Evolutionary conservation across 1,140 invertebrate species (phyloP).

Genomic region (Pseudachorutes palmiensis): DNA sequence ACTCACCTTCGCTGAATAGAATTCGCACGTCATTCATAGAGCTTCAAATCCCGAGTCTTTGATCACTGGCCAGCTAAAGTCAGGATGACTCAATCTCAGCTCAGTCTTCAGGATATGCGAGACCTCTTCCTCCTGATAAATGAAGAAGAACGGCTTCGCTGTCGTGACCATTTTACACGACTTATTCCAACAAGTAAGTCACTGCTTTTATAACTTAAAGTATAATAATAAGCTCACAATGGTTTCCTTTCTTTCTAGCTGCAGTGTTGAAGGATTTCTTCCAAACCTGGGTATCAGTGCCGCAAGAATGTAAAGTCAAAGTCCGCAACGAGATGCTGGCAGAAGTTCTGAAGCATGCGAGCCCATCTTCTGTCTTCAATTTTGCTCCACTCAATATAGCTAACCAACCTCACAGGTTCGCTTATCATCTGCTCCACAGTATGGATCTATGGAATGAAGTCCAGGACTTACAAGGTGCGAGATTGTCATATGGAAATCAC

Average conservation of each 20-base stretch:
- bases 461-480: not conserved
- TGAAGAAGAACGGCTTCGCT: not conserved
- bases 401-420: not conserved
- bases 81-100: too few species aligned
- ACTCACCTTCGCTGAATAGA: too few species aligned
- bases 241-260: not conserved
- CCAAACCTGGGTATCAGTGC: not conserved
- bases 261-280: not conserved
- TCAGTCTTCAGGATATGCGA: too few species aligned
- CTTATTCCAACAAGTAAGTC: not conserved
- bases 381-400: not conserved
- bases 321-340: not conserved
- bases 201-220: not conserved
- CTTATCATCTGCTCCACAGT: not conserved
- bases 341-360: too few species aligned
- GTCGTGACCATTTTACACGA: not conserved
- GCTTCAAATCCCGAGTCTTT: too few species aligned
- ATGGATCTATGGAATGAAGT: not conserved
- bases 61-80: too few species aligned
- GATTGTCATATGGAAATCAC: not conserved
- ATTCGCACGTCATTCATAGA: too few species aligned
- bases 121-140: too few species aligned
- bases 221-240: not conserved
- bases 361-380: not conserved
- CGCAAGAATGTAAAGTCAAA: not conserved